phyloP scores from a whole-genome alignment of 2,888 invertebrate genomes.

The Microctonus brassicae region DNA sequence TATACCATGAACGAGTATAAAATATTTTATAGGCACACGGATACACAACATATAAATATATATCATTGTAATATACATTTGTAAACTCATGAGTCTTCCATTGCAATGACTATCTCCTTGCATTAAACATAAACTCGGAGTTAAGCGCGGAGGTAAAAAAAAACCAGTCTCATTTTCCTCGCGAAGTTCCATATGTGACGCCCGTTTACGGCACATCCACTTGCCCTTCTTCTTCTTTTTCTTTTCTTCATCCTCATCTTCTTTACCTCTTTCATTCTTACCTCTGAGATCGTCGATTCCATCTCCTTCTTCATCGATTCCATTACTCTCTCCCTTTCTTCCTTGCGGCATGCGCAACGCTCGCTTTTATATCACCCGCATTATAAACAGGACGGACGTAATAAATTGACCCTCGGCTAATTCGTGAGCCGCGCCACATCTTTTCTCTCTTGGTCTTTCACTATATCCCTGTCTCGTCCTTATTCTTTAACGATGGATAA shows the following conservation, averaged over 20 bases:
- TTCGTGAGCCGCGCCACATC: constrained; percentile 48
- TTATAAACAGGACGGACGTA: constrained; percentile 51
- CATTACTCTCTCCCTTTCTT: constrained; percentile 31
- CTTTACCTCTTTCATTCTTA: neutral
- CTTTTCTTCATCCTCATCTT: constrained; percentile 8
- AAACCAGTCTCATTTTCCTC: constrained; percentile 63
- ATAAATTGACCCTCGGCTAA: constrained; percentile 56
- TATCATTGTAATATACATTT: constrained; percentile 1
- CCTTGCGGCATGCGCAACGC: constrained; percentile 26
- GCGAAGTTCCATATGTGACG: constrained; percentile 58
- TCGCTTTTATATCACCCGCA: constrained; percentile 48
- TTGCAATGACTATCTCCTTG: constrained; percentile 42
- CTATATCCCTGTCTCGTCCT: constrained; percentile 6
- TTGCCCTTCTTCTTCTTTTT: constrained; percentile 35
- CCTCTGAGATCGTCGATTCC: neutral
- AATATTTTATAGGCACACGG: neutral
- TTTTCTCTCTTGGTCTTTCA: constrained; percentile 14
- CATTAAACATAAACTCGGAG: constrained; percentile 58
- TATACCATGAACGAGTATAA: neutral
- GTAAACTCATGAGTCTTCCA: neutral
- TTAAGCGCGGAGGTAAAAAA: constrained; percentile 47
- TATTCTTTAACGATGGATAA: constrained; percentile 13
- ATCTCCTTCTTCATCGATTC: neutral
- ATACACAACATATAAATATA: neutral
- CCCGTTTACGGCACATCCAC: constrained; percentile 57